Base-by-base conservation (phyloP, 2,797 vertebrate species). In the Eptatretus atami region DNA sequence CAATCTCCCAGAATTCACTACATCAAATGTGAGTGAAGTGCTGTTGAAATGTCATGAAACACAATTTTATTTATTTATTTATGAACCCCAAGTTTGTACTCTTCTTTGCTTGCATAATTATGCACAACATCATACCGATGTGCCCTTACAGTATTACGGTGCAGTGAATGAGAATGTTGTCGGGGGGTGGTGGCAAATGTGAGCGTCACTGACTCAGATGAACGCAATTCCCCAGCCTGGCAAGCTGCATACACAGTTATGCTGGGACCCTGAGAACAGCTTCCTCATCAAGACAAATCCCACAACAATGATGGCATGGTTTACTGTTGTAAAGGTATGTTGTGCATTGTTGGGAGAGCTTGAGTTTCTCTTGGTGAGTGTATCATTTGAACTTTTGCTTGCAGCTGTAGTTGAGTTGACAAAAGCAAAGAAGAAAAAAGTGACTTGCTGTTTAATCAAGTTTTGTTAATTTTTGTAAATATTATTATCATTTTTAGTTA, bases 201-300 rank as follows among this genome's bases (percentile, higher is more conserved):
- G 71, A 88, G 83, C 0, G 83, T 90, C 69, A 73, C 81, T 68
- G 86, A 94, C 67, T 76, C 82, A 9, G 86, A 94, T 71, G 84
- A 90, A 67, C 84, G 86, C 0, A 82, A 83, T 70, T 83, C 86
- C 0, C 79, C 83, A 1, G 92, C 88, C 77, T 94, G 86, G 86
- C 88, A 90, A 0, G 85, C 85, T 3, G 66, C 83, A 65, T 94
- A 94, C 75, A 76, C 81, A 69, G 85, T 92, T 69, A 81, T 76
- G 86, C 81, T 0, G 86, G 86, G 86, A 94, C 72, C 80, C 84
- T 12, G 72, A 77, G 0, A 80, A 81, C 1, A 83, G 87, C 71
- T 94, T 94, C 77, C 80, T 74, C 66, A 71, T 94, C 68, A 80
- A 80, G 64, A 90, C 86, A 0, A 82, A 94, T 73, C 85, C 86